Conservation (phyloP, 2,113 vertebrate species). For the Ictidomys tridecemlineatus region DNA sequence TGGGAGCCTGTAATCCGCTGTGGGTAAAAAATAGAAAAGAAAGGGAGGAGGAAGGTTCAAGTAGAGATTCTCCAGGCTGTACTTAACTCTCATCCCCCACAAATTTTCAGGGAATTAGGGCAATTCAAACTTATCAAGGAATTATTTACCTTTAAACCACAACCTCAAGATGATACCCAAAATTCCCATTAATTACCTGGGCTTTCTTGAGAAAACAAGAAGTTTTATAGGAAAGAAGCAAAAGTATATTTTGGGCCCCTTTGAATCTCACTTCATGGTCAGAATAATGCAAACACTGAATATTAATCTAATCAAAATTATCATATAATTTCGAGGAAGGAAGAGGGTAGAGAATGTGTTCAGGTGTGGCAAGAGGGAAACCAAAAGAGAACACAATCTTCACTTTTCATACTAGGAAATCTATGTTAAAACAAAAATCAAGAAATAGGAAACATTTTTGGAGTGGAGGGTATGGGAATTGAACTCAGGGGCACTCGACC, state of each 20-base stretch:
- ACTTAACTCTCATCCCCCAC: neutral
- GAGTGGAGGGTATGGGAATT: too few relatives aligned
- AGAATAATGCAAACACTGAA: neutral
- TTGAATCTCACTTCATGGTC: neutral
- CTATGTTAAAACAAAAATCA: neutral
- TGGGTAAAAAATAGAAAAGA: neutral
- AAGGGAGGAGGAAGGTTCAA: neutral
- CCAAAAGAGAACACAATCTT: neutral
- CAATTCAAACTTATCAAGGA: neutral
- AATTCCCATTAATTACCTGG: neutral
- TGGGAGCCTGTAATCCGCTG: constrained; percentile 87
- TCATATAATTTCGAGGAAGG: neutral
- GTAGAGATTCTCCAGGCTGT: neutral
- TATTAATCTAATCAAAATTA: neutral
- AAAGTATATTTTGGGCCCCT: neutral
- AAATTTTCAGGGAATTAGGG: neutral
- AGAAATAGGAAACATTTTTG: neutral
- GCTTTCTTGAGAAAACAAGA: constrained; percentile 19
- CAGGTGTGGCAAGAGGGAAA: neutral
- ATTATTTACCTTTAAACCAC: neutral
- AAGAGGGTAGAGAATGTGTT: neutral
- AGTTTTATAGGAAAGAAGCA: neutral
- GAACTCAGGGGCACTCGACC: too few relatives aligned
- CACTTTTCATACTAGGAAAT: neutral
- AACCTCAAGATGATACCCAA: neutral